These are phyloP conservation scores for Limanda limanda DNA, from an alignment of 2,113 vertebrate species.

Conservation along the genomic window DNA sequence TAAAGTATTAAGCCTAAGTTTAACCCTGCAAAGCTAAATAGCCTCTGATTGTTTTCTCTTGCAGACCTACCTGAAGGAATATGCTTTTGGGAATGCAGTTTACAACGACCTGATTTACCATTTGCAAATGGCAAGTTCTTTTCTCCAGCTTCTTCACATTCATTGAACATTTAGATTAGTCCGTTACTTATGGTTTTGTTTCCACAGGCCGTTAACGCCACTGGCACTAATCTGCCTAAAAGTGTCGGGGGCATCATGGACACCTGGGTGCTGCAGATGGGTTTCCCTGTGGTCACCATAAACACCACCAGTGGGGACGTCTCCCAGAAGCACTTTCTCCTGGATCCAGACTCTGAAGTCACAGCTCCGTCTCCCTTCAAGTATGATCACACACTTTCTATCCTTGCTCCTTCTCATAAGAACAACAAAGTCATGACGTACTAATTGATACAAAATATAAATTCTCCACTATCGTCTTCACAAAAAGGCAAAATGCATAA, in stretches of 20 bases:
- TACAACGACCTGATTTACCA: conserved; percentile 90
- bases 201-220: conserved; percentile 59
- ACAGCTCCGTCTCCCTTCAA: conserved; percentile 81
- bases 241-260: conserved; percentile 86
- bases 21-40: neutral
- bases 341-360: conserved; percentile 77
- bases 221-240: rapidly evolving
- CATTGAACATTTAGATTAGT: too few relatives aligned
- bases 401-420: too few relatives aligned
- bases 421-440: too few relatives aligned
- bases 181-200: neutral
- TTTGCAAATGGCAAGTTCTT: conserved; percentile 81
- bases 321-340: conserved; percentile 88
- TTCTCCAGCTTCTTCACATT: neutral
- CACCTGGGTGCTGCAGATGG: conserved; percentile 94
- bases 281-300: conserved; percentile 90
- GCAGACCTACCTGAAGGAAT: conserved; percentile 82
- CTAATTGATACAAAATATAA: too few relatives aligned
- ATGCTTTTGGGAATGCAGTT: conserved; percentile 82
- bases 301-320: conserved; percentile 69
- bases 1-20: neutral
- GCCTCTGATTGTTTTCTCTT: conserved; percentile 10
- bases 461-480: too few relatives aligned
- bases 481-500: too few relatives aligned
- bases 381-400: conserved; percentile 62